Evolutionary conservation across 2,888 invertebrate genomes (phyloP).

Genomic region (Parapristionchus giblindavisi): DNA sequence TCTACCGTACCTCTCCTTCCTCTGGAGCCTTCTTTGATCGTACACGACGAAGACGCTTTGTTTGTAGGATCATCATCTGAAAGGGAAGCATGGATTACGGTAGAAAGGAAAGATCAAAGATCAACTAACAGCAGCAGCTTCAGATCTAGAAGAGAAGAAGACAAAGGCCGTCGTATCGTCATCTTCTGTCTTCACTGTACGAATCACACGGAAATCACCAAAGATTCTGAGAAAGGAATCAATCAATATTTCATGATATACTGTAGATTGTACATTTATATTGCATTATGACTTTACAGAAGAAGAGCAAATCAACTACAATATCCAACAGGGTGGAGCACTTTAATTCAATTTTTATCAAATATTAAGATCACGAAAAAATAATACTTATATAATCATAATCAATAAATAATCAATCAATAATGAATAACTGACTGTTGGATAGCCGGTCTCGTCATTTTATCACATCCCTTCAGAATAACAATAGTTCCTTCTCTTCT

Average conservation of each 20-base stretch:
- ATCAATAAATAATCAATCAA: background rate
- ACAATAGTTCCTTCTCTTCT: background rate
- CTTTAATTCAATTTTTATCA: no score
- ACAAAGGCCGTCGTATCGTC: constrained; percentile 39
- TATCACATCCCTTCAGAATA: constrained; percentile 22
- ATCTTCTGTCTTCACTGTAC: constrained; percentile 41
- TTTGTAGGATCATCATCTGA: constrained; percentile 54
- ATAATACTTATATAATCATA: no score
- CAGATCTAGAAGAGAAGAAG: constrained; percentile 34
- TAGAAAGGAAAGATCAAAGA: background rate
- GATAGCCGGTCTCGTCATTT: constrained; percentile 42
- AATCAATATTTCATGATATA: constrained; percentile 23
- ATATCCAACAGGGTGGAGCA: no score
- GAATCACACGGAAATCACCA: constrained; percentile 54
- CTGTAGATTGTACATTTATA: no score
- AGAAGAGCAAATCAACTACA: no score
- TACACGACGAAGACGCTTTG: constrained; percentile 52
- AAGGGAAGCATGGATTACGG: constrained; percentile 16
- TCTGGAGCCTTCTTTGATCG: constrained; percentile 49
- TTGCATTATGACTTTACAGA: no score
- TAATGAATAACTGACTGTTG: constrained; percentile 40
- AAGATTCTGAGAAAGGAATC: constrained; percentile 51
- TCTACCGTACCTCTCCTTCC: constrained; percentile 49
- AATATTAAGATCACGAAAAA: no score
- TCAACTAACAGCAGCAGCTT: constrained; percentile 37